Evolutionary conservation across 2,888 invertebrate genomes (phyloP), one percentile per base, ranked within the genome.

Genomic region (Diadegma fenestrale): DNA sequence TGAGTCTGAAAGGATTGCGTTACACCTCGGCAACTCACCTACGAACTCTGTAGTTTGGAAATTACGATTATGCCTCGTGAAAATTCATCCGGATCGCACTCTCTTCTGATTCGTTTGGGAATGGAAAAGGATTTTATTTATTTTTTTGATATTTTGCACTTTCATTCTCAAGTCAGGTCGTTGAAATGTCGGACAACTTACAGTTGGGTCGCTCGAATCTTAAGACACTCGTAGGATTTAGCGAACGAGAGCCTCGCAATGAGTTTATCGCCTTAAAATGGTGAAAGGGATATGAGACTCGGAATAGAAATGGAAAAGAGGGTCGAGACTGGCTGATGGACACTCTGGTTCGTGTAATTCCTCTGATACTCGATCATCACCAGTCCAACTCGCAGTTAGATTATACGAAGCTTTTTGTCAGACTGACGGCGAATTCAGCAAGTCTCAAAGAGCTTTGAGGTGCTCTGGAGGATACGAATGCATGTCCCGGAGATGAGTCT

Each of bases 261-360:
- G 26, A 58, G 3, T 5, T 6, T 14, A 58, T 26, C 58, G 58
- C 12, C 58, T 58, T 58, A 14, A 19, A 63, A 17, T 63, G 63
- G 43, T 12, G 43, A 51, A 73, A 19, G 2, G 54, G 41, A 30
- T 22, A 41, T 61, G 75, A 69, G 48, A 48, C 45, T 6, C 48
- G 14, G 37, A 43, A 69, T 14, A 69, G 51, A 68, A 51, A 73
- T 33, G 54, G 80, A 37, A 61, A 68, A 45, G 45, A 75, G 73
- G 75, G 68, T 75, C 68, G 73, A 68, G 75, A 81, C 75, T 19
- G 43, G 58, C 68, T 81, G 75, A 75, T 61, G 61, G 68, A 81
- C 75, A 45, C 75, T 68, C 43, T 37, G 22, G 73, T 73, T 73
- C 75, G 45, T 66, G 81, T 75, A 75, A 81, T 81, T 12, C 81